Base-by-base conservation (phyloP, 2,888 invertebrate species). In the Leuctra nigra region DNA sequence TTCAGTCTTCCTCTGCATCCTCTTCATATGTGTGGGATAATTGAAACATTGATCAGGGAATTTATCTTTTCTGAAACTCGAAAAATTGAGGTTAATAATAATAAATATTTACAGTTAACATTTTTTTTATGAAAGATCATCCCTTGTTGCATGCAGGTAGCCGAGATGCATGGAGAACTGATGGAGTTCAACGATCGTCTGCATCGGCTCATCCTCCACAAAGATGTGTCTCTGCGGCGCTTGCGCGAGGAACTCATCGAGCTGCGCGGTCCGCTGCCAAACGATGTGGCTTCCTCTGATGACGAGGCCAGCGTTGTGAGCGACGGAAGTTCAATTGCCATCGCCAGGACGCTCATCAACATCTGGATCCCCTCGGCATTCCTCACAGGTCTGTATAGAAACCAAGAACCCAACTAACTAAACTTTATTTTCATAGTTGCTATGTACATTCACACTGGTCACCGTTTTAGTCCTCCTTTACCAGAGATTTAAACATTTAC, bases 111-210 rank as follows among this genome's bases (percentile, higher is more conserved):
- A n/a, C n/a, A n/a, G n/a, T n/a, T n/a, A n/a, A n/a, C n/a, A n/a
- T n/a, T n/a, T n/a, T n/a, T n/a, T n/a, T n/a, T n/a, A n/a, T n/a
- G n/a, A n/a, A n/a, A n/a, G n/a, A n/a, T n/a, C n/a, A n/a, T 11
- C 11, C 29, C 29, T 29, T 29, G 41, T 4, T n/a, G n/a, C n/a
- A n/a, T n/a, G n/a, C 66, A 88, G 86, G 91, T 93, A 1, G 92
- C 93, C 1, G 91, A 93, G 74, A 94, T 94, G 93, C 93, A 93
- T 67, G 92, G 91, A 0, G 93, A 94, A 69, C 74, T 94, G 53
- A 91, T 93, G 87, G 92, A 93, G 70, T 91, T 93, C 66, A 93
- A 93, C 73, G 86, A 89, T 55, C 77, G 86, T 68, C 76, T 94
- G 59, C 91, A 90, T 67, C 76, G 81, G 63, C 78, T 83, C 44